A percentile compares a stretch with the other conserved stretches of the same genome.
phyloP scores from a whole-genome alignment of 2,888 invertebrate species.

The Eilema griseolum region DNA sequence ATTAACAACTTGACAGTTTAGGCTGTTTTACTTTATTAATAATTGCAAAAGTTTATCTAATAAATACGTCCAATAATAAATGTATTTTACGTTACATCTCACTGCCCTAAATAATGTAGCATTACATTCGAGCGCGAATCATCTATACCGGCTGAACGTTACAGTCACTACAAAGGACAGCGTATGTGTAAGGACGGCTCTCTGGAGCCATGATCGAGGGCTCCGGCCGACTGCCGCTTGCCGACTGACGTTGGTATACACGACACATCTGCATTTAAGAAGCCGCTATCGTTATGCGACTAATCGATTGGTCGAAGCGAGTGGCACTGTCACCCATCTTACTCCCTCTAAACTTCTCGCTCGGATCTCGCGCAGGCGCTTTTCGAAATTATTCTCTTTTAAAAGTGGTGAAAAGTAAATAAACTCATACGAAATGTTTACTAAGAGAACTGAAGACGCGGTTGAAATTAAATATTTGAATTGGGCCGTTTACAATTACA shows the following conservation, averaged over 20 bases:
- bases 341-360: conserved; percentile 69
- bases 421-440: conserved; percentile 81
- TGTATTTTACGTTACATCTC: conserved; percentile 52
- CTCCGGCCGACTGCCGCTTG: conserved; percentile 75
- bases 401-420: conserved; percentile 85
- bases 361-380: conserved; percentile 78
- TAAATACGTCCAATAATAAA: conserved; percentile 36
- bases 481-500: conserved; percentile 50
- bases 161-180: conserved; percentile 72
- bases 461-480: conserved; percentile 57
- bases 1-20: conserved; percentile 49
- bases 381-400: conserved; percentile 67
- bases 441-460: conserved; percentile 70
- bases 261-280: conserved; percentile 87
- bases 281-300: conserved; percentile 87
- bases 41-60: conserved; percentile 47
- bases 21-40: conserved; percentile 46
- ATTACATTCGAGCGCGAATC: conserved; percentile 63
- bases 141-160: conserved; percentile 65
- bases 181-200: conserved; percentile 63
- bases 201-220: conserved; percentile 70
- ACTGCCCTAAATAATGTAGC: conserved; percentile 52
- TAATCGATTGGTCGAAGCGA: conserved; percentile 87
- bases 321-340: conserved; percentile 76
- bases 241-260: conserved; percentile 84